These are phyloP conservation scores for Xiphophorus couchianus DNA, from an alignment of 2,113 vertebrate genomes.

Conservation along the genomic window DNA sequence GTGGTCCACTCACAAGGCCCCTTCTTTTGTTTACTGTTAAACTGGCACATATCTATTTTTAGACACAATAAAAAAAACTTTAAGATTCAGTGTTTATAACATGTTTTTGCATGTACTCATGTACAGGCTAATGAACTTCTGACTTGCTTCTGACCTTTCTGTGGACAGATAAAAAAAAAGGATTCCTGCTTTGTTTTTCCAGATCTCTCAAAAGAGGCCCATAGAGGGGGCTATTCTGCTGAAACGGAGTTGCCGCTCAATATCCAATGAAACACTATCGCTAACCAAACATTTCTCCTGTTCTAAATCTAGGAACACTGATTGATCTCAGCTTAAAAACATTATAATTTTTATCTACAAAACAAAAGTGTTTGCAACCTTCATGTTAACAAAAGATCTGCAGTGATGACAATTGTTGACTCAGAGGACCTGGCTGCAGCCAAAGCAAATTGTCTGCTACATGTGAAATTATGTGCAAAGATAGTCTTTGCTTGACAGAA, in stretches of 20 bases:
- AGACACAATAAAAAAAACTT: conserved; percentile 30
- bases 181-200: conserved; percentile 28
- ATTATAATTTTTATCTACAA: conserved; percentile 5
- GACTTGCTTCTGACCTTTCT: conserved; percentile 1
- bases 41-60: conserved; percentile 52
- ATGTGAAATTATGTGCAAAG: not conserved
- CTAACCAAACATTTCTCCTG: conserved; percentile 1
- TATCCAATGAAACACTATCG: conserved; percentile 1
- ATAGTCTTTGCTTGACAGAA: not conserved
- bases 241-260: conserved; percentile 14
- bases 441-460: conserved; percentile 2
- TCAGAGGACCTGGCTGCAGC: conserved; percentile 13
- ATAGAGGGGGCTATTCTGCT: conserved; percentile 17
- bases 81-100: conserved; percentile 17
- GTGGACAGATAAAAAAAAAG: conserved; percentile 17
- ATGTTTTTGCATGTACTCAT: conserved; percentile 11
- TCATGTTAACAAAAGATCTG: not conserved
- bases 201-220: conserved; percentile 3
- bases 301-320: not conserved
- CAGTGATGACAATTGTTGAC: not conserved
- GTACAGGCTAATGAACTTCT: conserved; percentile 37
- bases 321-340: not conserved
- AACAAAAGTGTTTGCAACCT: not conserved
- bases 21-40: conserved; percentile 53
- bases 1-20: conserved; percentile 50